Evolutionary conservation across 2,113 vertebrate genomes (phyloP), one percentile per base, ranked within the genome.

Genomic region (Gnathonemus longibarbis): DNA sequence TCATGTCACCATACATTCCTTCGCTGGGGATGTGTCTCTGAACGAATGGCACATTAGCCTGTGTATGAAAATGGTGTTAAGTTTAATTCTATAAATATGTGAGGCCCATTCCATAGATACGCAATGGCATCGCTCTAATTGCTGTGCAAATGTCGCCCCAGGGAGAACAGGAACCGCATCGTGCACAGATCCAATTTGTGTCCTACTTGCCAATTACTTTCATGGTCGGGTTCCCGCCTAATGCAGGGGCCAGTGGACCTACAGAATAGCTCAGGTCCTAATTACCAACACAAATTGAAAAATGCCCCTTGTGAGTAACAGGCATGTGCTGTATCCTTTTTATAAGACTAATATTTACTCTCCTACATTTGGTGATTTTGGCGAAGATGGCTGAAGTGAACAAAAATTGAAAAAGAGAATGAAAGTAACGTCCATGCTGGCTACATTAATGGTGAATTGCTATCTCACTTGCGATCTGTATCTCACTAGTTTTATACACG

Each of bases 141-240:
- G 91, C 92, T 93, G 93, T 91, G 92, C 93, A 94, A 95, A 95
- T 94, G 93, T 94, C 90, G 93, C 94, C 94, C 94, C 93, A 58
- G 91, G 95, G 94, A 35, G 94, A 93, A 91, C 91, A 93, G 92
- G 93, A 95, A 95, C 90, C 91, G 89, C 93, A 95, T 95, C 93
- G 94, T 89, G 91, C 93, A 94, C 93, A 93, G 92, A 96, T 95
- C 95, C 95, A 96, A 96, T 96, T 96, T 96, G 94, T 94, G 94
- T 94, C 94, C 91, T 93, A 93, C 92, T 95, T 94, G 91, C 94
- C 95, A 94, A 95, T 95, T 96, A 95, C 96, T 96, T 96, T 96
- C 95, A 96, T 91, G 95, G 94, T 95, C 94, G 90, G 93, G 94
- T 95, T 94, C 93, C 91, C 88, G 46, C 92, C 94, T 95, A 93